Evolutionary conservation across 2,797 vertebrate genomes (phyloP), one percentile per base, ranked within the genome.

Genomic region (Florisuga fusca): DNA sequence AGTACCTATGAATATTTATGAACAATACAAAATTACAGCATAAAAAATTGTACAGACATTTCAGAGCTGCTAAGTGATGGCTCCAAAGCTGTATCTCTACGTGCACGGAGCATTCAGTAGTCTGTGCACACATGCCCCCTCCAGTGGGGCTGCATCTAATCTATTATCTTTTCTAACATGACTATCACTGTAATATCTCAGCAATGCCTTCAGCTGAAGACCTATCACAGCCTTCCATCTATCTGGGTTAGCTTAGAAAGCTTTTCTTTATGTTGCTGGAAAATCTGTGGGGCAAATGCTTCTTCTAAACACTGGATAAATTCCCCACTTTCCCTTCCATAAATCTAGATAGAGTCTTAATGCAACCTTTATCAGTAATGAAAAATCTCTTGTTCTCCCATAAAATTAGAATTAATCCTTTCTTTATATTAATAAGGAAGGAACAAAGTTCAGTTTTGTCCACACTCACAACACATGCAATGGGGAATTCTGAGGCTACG

Each of bases 121-220:
- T 95, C 96, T 89, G 78, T 46, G 80, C 96, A 95, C 92, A 94
- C 91, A 95, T 84, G 77, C 91, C 89, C 87, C 95, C 91, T 94
- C 91, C 93, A 90, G 95, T 94, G 95, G 90, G 95, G 86, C 91
- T 94, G 91, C 90, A 89, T 90, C 93, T 94, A 90, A 96, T 96
- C 95, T 90, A 96, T 97, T 95, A 96, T 94, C 85, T 94, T 95
- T 96, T 96, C 95, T 94, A 95, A 96, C 94, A 96, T 89, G 91
- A 94, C 95, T 94, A 93, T 94, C 95, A 80, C 94, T 90, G 86
- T 88, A 94, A 94, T 94, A 92, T 92, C 91, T 95, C 93, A 87
- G 91, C 85, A 84, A 58, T 89, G 85, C 80, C 91, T 94, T 94
- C 80, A 96, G 90, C 93, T 79, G 83, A 89, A 93, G 91, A 74